Base-by-base conservation (phyloP, 2,888 invertebrate genomes). In the Idaea biselata region DNA sequence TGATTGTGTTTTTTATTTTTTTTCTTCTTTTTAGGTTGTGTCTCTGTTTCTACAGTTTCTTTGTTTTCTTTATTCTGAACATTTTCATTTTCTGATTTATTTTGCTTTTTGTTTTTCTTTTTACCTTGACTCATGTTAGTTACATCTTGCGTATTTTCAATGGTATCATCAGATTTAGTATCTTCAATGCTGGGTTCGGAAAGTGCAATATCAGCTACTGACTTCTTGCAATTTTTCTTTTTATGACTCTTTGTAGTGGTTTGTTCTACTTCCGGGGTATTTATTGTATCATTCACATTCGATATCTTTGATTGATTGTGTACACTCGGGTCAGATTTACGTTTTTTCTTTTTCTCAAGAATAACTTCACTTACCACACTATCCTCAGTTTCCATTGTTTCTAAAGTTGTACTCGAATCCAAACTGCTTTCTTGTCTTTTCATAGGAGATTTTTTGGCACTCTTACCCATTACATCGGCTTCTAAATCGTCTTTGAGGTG, bases 401-500 rank as follows among this genome's bases (percentile, higher is more conserved):
- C 70, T 54, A 60, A 59, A 25, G 63, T 56, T 57, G 70, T 56
- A 61, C 61, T 56, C 5, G 66, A 60, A 44, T 67, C 69, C 56
- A 62, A 62, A 56, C 74, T 72, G 16, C 63, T 70, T 33, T 67
- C 63, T 18, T 59, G 63, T 63, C 72, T 73, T 56, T 62, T 71
- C 63, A 65, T 69, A 60, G 70, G 66, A 18, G 71, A 68, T 70
- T 70, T 73, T 16, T 62, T 69, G 64, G 3, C 11, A 11, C 66
- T 60, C 17, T 73, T 61, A 63, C 59, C 61, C 63, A 68, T 69
- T 14, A 55, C 64, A 18, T 76, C 71, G 4, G 69, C 76, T 53
- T 88, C 87, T 67, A 92, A 73, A 6, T 90, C 82, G 0, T 82
- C 79, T 73, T 85, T 80, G 8, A 92, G 72, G 60, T 88, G 88